Evolutionary conservation across 1,140 invertebrate species (phyloP).

Genomic region (Medauroidea extradentata): DNA sequence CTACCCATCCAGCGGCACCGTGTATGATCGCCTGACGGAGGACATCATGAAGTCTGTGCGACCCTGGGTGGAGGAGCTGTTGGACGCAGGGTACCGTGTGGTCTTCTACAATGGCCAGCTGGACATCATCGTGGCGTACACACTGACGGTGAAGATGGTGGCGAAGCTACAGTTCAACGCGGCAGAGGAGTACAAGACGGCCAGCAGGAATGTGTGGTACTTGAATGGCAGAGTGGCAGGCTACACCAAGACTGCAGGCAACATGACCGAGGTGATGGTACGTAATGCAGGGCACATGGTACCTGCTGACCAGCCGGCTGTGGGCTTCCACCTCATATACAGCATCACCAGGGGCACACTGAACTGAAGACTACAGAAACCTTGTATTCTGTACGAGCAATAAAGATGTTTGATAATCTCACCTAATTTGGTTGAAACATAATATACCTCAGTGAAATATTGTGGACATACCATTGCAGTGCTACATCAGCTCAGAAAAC

Average conservation of each 20-base stretch:
- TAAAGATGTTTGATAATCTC: too few relatives aligned
- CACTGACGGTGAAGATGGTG: constrained; percentile 5
- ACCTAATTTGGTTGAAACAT: too few relatives aligned
- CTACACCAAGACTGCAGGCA: constrained; percentile 43
- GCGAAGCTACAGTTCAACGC: constrained; percentile 3
- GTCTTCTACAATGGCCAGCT: constrained; percentile 70
- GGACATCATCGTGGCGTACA: constrained; percentile 27
- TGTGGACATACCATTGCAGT: too few relatives aligned
- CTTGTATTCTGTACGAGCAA: too few relatives aligned
- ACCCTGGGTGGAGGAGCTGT: constrained; percentile 64
- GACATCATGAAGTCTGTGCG: constrained; percentile 83
- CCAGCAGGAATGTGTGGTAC: constrained; percentile 3
- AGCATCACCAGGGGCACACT: constrained; percentile 41
- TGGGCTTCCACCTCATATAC: constrained; percentile 49
- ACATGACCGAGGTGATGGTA: constrained; percentile 48
- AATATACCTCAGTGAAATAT: too few relatives aligned
- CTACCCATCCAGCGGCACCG: constrained; percentile 50
- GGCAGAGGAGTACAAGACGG: constrained; percentile 5
- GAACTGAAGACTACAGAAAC: too few relatives aligned
- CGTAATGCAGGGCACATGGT: constrained; percentile 50
- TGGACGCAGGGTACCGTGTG: constrained; percentile 62
- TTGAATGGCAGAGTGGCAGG: constrained; percentile 46
- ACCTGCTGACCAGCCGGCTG: constrained; percentile 49
- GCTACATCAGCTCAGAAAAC: too few relatives aligned
- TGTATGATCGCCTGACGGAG: constrained; percentile 56